Base-by-base conservation (phyloP, 2,113 vertebrate species). In the Ranitomeya imitator region DNA sequence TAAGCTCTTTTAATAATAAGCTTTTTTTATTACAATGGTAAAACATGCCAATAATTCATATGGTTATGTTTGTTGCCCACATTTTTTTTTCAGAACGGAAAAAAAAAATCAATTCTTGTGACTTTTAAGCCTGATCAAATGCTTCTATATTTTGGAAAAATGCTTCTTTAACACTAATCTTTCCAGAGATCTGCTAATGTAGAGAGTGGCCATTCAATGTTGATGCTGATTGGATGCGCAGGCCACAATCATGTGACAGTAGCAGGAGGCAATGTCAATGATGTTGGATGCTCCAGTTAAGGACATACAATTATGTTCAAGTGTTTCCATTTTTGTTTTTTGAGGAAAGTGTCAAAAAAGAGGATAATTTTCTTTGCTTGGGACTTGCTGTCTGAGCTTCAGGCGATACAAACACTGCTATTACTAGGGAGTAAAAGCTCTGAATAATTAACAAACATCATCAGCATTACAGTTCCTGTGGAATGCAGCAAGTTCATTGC, bases 371-470 rank as follows among this genome's bases (percentile, higher is more conserved):
- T 93, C 95, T 95, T 92, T 96, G 95, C 94, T 95, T 96, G 94
- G 94, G 92, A 96, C 94, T 96, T 96, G 95, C 94, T 96, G 90
- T 96, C 94, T 97, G 94, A 97, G 97, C 98, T 98, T 94, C 95
- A 96, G 98, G 98, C 98, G 91, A 95, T 96, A 96, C 94, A 96
- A 96, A 96, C 91, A 90, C 93, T 96, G 94, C 96, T 94, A 97
- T 98, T 97, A 97, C 95, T 97, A 94, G 93, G 96, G 96, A 98
- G 96, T 96, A 95, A 96, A 95, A 96, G 94, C 95, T 94, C 94
- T 95, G 95, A 95, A 95, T 99, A 99, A 99, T 99, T 98, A 99
- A 96, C 97, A 96, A 96, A 97, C 96, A 97, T 97, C 96, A 98
- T 97, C 96, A 97, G 95, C 96, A 95, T 95, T 95, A 96, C 96